Conservation (phyloP, 2,797 vertebrate species). For the Catharus ustulatus region DNA sequence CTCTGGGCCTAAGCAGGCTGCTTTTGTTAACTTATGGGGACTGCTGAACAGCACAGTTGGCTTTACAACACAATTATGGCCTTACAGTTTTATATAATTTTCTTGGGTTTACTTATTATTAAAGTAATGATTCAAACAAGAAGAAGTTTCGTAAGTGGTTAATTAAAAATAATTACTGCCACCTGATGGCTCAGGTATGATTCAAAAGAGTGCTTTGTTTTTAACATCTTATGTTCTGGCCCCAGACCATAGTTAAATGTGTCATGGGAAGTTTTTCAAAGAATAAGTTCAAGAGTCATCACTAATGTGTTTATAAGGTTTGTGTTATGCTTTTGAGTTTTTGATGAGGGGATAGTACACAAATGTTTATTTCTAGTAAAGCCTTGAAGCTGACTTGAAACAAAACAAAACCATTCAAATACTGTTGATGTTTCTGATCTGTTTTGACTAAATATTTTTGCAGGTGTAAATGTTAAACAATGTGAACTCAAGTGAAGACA, state of each 20-base stretch:
- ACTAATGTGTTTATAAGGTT: background rate
- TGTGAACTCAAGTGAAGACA: background rate
- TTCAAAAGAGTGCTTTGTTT: background rate
- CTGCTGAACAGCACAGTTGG: background rate
- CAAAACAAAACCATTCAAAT: background rate
- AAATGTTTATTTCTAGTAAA: background rate
- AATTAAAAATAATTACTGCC: background rate
- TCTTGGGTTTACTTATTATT: background rate
- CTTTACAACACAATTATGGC: background rate
- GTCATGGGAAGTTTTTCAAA: background rate
- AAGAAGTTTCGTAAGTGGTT: background rate
- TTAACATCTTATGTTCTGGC: background rate
- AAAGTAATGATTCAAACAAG: background rate
- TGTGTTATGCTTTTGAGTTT: background rate
- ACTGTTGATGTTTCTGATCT: background rate
- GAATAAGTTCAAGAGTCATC: background rate
- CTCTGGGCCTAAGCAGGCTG: background rate
- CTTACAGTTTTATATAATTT: background rate
- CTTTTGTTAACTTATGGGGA: background rate
- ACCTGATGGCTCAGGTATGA: background rate
- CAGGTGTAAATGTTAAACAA: background rate
- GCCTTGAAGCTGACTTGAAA: background rate
- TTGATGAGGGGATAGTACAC: background rate
- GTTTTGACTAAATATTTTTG: background rate
- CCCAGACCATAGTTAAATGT: background rate